Conservation (phyloP, 2,797 vertebrate genomes). For the Xyrichtys novacula region DNA sequence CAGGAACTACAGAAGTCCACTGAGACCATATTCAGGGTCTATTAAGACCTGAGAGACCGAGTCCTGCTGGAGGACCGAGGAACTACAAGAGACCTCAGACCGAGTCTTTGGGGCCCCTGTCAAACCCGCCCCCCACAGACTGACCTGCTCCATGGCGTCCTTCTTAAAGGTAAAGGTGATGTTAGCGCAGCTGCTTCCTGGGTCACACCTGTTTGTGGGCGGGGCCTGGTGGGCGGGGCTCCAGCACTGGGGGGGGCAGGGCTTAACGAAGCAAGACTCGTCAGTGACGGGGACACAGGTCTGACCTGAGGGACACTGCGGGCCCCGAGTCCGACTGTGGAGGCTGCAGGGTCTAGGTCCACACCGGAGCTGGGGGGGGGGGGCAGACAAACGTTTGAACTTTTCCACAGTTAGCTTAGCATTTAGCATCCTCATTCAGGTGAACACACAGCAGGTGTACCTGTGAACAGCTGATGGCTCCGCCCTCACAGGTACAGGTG, state of each 20-base stretch:
- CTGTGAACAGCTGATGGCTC: constrained; percentile 89
- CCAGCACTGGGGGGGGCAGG: constrained; percentile 86
- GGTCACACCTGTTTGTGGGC: constrained; percentile 82
- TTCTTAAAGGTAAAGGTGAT: constrained; percentile 94
- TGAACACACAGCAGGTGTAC: constrained; percentile 69
- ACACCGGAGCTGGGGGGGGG: constrained; percentile 85
- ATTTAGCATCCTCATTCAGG: no score
- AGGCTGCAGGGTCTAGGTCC: constrained; percentile 87
- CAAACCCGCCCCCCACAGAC: no score
- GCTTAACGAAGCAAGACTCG: constrained; percentile 89
- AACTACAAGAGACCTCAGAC: no score
- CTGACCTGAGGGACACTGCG: constrained; percentile 86
- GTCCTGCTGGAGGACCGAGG: no score
- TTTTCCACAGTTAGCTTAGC: not conserved
- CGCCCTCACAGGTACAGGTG: constrained; percentile 88
- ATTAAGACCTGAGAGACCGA: no score
- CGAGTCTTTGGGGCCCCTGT: no score
- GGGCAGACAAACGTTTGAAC: no score
- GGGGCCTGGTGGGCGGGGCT: constrained; percentile 79
- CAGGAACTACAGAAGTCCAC: not conserved
- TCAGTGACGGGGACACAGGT: constrained; percentile 86
- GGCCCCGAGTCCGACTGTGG: constrained; percentile 66
- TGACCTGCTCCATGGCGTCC: constrained; percentile 90
- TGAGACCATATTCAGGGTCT: no score
- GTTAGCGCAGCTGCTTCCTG: constrained; percentile 89